These are phyloP conservation scores for Chymomyza caudatula DNA, from an alignment of 2,888 invertebrate species.

Conservation along the genomic window DNA sequence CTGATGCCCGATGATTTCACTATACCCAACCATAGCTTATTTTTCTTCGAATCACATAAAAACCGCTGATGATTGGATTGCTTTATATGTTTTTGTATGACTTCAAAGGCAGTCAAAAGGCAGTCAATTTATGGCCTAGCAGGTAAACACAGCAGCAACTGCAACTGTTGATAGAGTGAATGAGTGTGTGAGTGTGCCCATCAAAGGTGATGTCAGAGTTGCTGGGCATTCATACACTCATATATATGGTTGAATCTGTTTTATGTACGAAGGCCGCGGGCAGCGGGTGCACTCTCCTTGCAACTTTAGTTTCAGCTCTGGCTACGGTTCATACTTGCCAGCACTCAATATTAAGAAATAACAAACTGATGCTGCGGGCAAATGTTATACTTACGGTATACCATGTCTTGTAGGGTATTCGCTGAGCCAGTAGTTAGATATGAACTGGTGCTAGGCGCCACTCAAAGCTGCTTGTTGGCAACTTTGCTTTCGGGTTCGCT, in stretches of 20 bases:
- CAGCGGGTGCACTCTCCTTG: not conserved
- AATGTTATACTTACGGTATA: slow-evolving; percentile 12
- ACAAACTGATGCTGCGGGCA: slow-evolving; percentile 50
- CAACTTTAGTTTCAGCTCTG: not conserved
- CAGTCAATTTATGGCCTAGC: slow-evolving; percentile 49
- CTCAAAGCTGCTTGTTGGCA: slow-evolving; percentile 20
- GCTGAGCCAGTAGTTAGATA: not conserved
- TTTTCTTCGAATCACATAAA: not conserved
- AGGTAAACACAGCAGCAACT: not conserved
- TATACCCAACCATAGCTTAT: slow-evolving; percentile 19
- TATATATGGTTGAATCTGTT: not conserved
- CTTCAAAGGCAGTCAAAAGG: slow-evolving; percentile 28
- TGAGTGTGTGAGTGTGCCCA: slow-evolving; percentile 4
- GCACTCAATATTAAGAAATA: slow-evolving; percentile 69
- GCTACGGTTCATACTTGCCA: slow-evolving; percentile 7
- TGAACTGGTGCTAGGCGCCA: slow-evolving; percentile 1
- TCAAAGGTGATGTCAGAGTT: slow-evolving; percentile 42
- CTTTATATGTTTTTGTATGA: not conserved
- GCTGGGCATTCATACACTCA: slow-evolving; percentile 27
- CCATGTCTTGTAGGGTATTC: not conserved
- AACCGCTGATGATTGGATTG: not conserved
- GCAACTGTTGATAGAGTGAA: not conserved
- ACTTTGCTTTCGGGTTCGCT: slow-evolving; percentile 56
- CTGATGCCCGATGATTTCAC: not conserved
- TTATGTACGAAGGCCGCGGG: not conserved